These are phyloP conservation scores for Atethmia centrago DNA, from an alignment of 2,888 invertebrate genomes.

Conservation along the genomic window DNA sequence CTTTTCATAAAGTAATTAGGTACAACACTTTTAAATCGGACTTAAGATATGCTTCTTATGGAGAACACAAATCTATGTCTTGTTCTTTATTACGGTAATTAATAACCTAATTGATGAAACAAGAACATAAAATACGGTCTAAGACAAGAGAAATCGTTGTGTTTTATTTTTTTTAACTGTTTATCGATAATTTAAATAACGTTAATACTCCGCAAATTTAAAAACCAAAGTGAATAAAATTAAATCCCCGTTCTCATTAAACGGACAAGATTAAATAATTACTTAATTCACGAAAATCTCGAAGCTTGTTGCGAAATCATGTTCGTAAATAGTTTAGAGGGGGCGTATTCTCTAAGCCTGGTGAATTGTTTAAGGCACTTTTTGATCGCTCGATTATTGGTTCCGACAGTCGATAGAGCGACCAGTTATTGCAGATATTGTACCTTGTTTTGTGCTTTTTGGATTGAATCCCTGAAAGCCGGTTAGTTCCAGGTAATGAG, in stretches of 20 bases:
- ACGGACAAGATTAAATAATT: conserved; percentile 42
- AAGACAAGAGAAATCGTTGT: not conserved
- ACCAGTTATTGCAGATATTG: conserved; percentile 42
- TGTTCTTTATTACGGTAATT: conserved; percentile 7
- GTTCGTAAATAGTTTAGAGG: conserved; percentile 48
- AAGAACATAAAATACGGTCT: not conserved
- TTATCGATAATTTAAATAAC: not conserved
- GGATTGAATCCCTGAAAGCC: conserved; percentile 41
- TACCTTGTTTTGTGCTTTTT: conserved; percentile 34
- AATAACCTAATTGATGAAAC: not conserved
- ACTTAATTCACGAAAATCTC: conserved; percentile 41
- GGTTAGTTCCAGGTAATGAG: conserved; percentile 34
- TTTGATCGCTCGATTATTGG: conserved; percentile 56
- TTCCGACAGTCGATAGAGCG: conserved; percentile 35
- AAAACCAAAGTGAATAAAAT: conserved; percentile 17
- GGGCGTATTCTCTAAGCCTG: conserved; percentile 50
- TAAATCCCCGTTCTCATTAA: conserved; percentile 27
- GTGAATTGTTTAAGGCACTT: conserved; percentile 39
- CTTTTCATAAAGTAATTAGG: conserved; percentile 20
- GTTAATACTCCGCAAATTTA: conserved; percentile 1
- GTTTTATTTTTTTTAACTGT: not conserved
- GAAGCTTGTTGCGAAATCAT: conserved; percentile 38
- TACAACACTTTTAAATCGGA: conserved; percentile 18
- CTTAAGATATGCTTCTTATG: conserved; percentile 10
- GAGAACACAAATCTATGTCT: conserved; percentile 20